Percentiles rank a stretch among this genome's conserved stretches.
Evolutionary conservation across 2,888 invertebrate genomes (phyloP).

Genomic region (Trachelus tabidus): DNA sequence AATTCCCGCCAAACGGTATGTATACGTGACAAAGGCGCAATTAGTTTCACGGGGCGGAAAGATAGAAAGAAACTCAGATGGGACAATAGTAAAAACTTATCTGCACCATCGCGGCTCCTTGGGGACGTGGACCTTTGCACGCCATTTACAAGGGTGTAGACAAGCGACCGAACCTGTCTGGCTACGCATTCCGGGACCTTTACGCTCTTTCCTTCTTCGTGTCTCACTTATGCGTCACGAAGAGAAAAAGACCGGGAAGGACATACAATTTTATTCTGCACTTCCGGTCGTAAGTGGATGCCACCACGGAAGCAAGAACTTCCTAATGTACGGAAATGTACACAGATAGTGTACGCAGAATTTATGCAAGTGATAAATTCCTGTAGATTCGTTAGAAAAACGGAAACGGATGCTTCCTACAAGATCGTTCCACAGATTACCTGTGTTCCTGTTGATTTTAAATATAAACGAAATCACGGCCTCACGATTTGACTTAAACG

Average conservation of each 20-base stretch:
- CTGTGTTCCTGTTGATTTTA: background rate
- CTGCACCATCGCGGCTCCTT: background rate
- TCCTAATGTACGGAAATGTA: background rate
- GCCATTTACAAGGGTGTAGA: constrained; percentile 41
- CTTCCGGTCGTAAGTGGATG: background rate
- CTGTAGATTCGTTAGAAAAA: background rate
- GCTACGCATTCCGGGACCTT: background rate
- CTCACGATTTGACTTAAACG: background rate
- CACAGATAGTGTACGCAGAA: background rate
- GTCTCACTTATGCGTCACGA: background rate
- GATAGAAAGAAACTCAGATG: constrained; percentile 24
- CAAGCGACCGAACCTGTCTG: constrained; percentile 17
- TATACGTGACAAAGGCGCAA: constrained; percentile 39
- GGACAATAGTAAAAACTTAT: constrained; percentile 22
- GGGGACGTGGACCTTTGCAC: constrained; percentile 10
- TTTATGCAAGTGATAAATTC: background rate
- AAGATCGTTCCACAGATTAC: background rate
- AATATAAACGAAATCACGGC: background rate
- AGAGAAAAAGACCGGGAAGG: background rate
- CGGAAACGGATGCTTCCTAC: background rate
- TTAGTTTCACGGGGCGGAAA: constrained; percentile 40
- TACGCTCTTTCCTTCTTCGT: background rate
- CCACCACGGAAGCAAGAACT: background rate
- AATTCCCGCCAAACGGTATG: background rate
- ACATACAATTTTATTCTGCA: background rate